Conservation (phyloP, 2,888 invertebrate species). For the Lasioglossum zephyrum region DNA sequence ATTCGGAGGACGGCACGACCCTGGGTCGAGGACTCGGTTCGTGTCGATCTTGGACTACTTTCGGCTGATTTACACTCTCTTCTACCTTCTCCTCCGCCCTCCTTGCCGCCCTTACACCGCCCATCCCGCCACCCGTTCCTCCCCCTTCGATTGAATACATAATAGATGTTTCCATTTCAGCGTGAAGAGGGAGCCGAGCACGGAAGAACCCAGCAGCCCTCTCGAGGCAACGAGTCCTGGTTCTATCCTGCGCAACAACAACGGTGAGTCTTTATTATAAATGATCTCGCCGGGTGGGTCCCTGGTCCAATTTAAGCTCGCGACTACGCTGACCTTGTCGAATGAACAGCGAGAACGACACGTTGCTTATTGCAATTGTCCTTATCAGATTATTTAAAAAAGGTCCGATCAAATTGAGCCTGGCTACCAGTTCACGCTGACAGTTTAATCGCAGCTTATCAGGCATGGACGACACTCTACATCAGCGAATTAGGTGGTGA, state of each 20-base stretch:
- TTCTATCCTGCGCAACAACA: constrained; percentile 83
- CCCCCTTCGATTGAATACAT: constrained; percentile 69
- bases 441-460: background rate
- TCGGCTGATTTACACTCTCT: constrained; percentile 37
- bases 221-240: constrained; percentile 83
- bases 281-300: constrained; percentile 40
- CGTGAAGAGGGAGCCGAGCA: constrained; percentile 82
- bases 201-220: constrained; percentile 82
- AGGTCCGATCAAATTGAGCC: background rate
- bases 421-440: background rate
- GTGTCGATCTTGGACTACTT: constrained; percentile 69
- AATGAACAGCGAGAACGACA: constrained; percentile 11
- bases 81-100: background rate
- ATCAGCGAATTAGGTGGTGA: background rate
- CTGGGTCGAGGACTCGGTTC: constrained; percentile 32
- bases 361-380: constrained; percentile 9
- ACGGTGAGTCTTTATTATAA: constrained; percentile 78
- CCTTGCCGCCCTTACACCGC: background rate
- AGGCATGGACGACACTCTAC: background rate
- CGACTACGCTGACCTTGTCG: background rate
- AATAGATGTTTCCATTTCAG: constrained; percentile 81
- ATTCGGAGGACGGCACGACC: constrained; percentile 32
- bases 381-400: background rate
- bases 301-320: constrained; percentile 45
- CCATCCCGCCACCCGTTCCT: constrained; percentile 12